Percentiles rank a stretch among this genome's conserved stretches.
These are phyloP conservation scores for Drosophila tripunctata DNA, from an alignment of 2,888 invertebrate species.

Conservation along the genomic window DNA sequence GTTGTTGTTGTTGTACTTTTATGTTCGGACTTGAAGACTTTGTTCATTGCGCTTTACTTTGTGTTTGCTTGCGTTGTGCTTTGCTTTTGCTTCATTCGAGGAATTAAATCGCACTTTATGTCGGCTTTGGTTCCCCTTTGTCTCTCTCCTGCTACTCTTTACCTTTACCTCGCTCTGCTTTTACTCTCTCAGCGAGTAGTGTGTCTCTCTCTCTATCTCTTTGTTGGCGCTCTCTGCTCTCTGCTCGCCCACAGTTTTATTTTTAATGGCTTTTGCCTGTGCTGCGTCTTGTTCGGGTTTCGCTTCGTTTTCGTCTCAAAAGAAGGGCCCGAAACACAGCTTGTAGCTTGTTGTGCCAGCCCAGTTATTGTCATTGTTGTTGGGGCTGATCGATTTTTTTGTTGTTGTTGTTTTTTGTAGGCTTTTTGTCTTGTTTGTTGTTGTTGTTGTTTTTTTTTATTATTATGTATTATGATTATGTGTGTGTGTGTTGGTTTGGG, in stretches of 20 bases:
- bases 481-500: constrained; percentile 32
- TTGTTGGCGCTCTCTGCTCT: constrained; percentile 13
- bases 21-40: constrained; percentile 53
- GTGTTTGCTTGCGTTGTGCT: constrained; percentile 70
- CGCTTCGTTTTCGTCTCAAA: constrained; percentile 58
- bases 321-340: constrained; percentile 61
- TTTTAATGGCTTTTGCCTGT: constrained; percentile 68
- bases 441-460: constrained; percentile 50
- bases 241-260: constrained; percentile 68
- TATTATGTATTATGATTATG: constrained; percentile 41
- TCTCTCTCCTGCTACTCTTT: constrained; percentile 15
- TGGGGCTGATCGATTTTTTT: constrained; percentile 51
- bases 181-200: too few relatives aligned
- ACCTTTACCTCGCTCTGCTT: too few relatives aligned
- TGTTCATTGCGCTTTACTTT: constrained; percentile 80
- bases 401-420: constrained; percentile 51
- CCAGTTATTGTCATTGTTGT: constrained; percentile 59
- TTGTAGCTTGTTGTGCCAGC: constrained; percentile 44
- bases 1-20: too few relatives aligned
- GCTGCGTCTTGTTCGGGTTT: constrained; percentile 65
- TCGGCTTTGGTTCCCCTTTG: constrained; percentile 8
- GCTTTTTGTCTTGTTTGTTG: constrained; percentile 50
- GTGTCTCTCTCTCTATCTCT: constrained; percentile 17
- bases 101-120: constrained; percentile 76
- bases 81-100: constrained; percentile 71